Percentiles rank a stretch among this genome's conserved stretches.
Evolutionary conservation across 2,888 invertebrate genomes (phyloP).

Genomic region (Diplolepis rosae): DNA sequence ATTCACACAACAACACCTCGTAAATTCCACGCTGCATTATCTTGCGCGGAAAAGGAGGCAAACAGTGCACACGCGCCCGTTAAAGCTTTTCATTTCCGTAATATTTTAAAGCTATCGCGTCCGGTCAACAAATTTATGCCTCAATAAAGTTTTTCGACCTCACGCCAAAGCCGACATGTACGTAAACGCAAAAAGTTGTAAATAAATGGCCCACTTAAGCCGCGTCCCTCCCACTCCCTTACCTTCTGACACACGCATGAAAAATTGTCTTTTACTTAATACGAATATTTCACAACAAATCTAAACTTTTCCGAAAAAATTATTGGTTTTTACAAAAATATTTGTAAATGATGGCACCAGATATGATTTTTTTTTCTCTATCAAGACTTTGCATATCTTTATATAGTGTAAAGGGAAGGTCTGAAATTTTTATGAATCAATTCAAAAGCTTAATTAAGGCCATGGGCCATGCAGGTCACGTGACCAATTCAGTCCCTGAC

Average conservation of each 20-base stretch:
- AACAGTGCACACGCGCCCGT: conserved; percentile 61
- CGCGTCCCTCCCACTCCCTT: neutral
- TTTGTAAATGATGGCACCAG: too few species aligned
- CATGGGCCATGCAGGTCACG: too few species aligned
- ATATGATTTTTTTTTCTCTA: too few species aligned
- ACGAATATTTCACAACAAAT: conserved; percentile 33
- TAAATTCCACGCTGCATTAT: conserved; percentile 70
- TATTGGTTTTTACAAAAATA: too few species aligned
- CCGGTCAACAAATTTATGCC: conserved; percentile 69
- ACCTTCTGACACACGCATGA: neutral
- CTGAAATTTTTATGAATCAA: neutral
- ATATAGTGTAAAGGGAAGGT: too few species aligned
- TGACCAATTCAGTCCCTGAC: too few species aligned
- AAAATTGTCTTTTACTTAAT: conserved; percentile 5
- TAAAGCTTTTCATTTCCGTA: conserved; percentile 71
- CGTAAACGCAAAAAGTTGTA: conserved; percentile 27
- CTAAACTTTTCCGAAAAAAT: neutral
- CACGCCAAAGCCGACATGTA: conserved; percentile 20
- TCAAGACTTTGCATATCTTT: too few species aligned
- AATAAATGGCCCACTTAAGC: conserved; percentile 27
- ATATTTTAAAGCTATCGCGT: conserved; percentile 72
- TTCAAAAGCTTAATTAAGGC: too few species aligned
- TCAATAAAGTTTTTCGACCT: conserved; percentile 65
- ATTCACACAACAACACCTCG: conserved; percentile 65
- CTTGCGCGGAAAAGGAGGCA: conserved; percentile 70